Base-by-base conservation (phyloP, 2,113 vertebrate genomes). In the Butorides virescens region DNA sequence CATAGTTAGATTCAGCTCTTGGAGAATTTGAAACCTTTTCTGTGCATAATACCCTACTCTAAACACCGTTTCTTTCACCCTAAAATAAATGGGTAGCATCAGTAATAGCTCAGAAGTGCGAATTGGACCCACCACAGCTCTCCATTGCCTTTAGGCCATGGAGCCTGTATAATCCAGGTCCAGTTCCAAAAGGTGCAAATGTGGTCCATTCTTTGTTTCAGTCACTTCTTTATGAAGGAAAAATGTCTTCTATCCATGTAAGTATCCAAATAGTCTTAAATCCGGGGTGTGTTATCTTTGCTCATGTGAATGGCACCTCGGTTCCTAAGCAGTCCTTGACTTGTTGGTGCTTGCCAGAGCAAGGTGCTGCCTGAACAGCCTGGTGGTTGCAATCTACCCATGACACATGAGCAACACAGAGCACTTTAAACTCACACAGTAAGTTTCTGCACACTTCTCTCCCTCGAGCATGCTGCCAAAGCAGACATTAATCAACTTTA, bases 401-500 rank as follows among this genome's bases (percentile, higher is more conserved):
- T 20, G 71, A 50, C 42, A 50, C 26, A 3, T 7, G 39, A 49
- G 70, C 55, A 71, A 6, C 12, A 6, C 22, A 52, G 44, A 44
- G 23, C n/a, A 22, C 26, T 59, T 75, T 55, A 46, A 78, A 50
- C 44, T 74, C 42, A 13, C 11, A 22, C 55, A 26, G 50, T 29
- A 36, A 78, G 88, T 73, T 92, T 83, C 73, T 66, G 63, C 58
- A 63, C 53, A 8, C 53, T 78, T 46, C 25, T 46, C 13, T 81
- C 58, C 52, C 78, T 52, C 0, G 18, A 94, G 53, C 52, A 19
- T 0, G 3, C 76, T 95, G 94, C 90, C 88, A 95, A 78, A 94
- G 76, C 20, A 91, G 92, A 49, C 88, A 86, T 94, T 84, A 88
- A 93, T 95, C 88, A 90, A 67, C 27, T 94, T 94, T 82, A 62